A percentile compares a stretch with the other conserved stretches of the same genome.
Evolutionary conservation across 2,797 vertebrate genomes (phyloP).

Genomic region (Dallia pectoralis): DNA sequence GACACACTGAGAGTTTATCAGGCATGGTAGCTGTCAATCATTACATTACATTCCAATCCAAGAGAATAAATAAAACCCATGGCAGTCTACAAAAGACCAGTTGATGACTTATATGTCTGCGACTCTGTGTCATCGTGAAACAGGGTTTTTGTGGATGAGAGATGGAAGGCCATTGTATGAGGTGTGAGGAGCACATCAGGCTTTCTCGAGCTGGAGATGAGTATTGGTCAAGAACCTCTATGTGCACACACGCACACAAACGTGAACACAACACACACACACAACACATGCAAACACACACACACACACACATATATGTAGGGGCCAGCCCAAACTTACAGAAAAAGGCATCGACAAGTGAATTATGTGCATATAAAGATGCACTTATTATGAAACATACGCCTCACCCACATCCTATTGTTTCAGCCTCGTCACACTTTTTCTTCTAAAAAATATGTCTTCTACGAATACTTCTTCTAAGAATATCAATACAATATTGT

Average conservation of each 20-base stretch:
- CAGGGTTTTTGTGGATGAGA: slow-evolving; percentile 28
- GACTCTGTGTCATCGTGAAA: slow-evolving; percentile 16
- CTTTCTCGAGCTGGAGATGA: too few species aligned
- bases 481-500: background rate
- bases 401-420: background rate
- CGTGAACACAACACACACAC: background rate
- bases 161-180: slow-evolving; percentile 36
- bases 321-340: background rate
- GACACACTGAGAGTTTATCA: background rate
- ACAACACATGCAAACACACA: background rate
- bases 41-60: background rate
- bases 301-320: background rate
- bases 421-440: background rate
- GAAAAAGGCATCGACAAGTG: background rate
- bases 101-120: slow-evolving; percentile 15
- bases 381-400: background rate
- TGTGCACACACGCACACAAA: background rate
- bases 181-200: slow-evolving; percentile 19
- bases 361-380: background rate
- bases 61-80: background rate
- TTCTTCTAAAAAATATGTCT: background rate
- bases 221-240: background rate
- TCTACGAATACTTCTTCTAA: background rate
- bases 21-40: background rate
- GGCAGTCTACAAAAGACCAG: too few species aligned